Evolutionary conservation across 2,888 invertebrate genomes (phyloP).

Genomic region (Lucinisca nassula): DNA sequence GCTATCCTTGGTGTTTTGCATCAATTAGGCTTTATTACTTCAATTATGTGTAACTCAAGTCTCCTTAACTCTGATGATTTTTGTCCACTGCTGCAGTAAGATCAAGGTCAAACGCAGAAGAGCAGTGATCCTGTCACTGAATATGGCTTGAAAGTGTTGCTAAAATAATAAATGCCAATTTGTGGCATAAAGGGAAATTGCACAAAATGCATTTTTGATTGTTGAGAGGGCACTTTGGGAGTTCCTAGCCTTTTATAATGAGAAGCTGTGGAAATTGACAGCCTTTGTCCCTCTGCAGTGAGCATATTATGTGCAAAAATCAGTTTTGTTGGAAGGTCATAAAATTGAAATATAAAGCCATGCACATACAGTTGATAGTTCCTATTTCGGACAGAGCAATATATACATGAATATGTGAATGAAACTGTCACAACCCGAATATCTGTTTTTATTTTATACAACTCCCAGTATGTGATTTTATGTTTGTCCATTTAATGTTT

Average conservation of each 20-base stretch:
- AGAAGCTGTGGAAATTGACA: not conserved
- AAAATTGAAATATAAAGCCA: too few species aligned
- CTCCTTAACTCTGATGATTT: not conserved
- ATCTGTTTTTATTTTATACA: too few species aligned
- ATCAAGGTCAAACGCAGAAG: not conserved
- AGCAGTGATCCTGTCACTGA: not conserved
- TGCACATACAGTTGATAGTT: too few species aligned
- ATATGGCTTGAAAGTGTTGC: constrained; percentile 16
- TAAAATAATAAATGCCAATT: constrained; percentile 6
- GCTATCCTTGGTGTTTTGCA: not conserved
- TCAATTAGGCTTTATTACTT: not conserved
- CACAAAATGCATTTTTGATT: constrained; percentile 12
- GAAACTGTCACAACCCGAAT: too few species aligned
- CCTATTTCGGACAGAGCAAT: too few species aligned
- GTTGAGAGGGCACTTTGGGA: not conserved
- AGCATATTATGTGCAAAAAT: too few species aligned
- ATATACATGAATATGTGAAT: too few species aligned
- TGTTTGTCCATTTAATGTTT: too few species aligned
- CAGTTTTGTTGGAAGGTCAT: too few species aligned
- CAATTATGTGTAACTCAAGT: not conserved
- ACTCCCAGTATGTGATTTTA: too few species aligned
- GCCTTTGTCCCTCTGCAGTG: too few species aligned
- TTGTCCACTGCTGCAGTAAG: not conserved
- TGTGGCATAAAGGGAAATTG: constrained; percentile 11
- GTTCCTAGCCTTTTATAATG: not conserved